These are phyloP conservation scores for Antheraea assamensis DNA, from an alignment of 2,888 invertebrate genomes.

Conservation along the genomic window DNA sequence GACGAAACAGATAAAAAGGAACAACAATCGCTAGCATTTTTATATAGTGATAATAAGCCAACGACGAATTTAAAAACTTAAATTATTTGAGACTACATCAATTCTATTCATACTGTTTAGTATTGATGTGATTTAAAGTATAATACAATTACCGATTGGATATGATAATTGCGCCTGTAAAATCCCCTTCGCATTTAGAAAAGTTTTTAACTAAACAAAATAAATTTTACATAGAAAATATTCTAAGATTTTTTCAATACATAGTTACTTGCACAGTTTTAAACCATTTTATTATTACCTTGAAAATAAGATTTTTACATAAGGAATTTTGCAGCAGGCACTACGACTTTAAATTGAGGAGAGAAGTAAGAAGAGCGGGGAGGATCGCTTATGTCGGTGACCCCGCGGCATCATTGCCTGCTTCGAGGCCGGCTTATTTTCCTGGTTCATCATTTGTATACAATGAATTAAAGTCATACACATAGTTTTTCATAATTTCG, in stretches of 20 bases:
- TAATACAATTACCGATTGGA: not conserved
- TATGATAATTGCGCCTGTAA: not conserved
- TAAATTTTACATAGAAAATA: not conserved
- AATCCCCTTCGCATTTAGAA: not conserved
- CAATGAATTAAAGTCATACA: not conserved
- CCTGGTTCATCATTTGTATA: constrained; percentile 7
- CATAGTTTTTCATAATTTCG: not conserved
- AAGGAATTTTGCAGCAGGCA: not conserved
- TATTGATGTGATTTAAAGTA: not conserved
- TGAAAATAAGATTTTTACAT: not conserved
- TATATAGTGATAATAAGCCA: not conserved
- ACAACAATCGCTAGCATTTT: not conserved
- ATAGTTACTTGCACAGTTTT: not conserved
- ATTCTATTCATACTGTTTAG: not conserved
- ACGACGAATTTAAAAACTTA: not conserved
- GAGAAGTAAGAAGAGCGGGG: constrained; percentile 36
- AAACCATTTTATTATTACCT: not conserved
- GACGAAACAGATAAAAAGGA: not conserved
- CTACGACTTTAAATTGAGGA: not conserved
- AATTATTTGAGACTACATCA: not conserved
- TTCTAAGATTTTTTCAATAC: not conserved
- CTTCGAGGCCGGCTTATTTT: constrained; percentile 19
- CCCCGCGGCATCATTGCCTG: constrained; percentile 69
- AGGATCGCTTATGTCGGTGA: constrained; percentile 66
- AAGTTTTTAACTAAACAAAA: not conserved